Percentiles rank a stretch among this genome's conserved stretches.
Evolutionary conservation across 2,113 vertebrate species (phyloP).

Genomic region (Chaetodon trifascialis): DNA sequence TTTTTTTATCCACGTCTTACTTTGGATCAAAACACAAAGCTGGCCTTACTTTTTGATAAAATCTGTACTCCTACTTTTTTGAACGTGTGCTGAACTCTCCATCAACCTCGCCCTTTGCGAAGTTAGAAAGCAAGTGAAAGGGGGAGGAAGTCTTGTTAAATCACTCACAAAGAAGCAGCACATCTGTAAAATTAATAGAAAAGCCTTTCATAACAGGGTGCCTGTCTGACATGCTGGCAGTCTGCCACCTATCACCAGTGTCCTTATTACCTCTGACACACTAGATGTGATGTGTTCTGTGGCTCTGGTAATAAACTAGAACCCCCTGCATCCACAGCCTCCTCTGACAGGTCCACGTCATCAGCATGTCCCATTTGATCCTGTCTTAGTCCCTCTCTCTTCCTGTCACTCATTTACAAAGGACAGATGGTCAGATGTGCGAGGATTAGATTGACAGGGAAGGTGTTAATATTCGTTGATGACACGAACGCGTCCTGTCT

Average conservation of each 20-base stretch:
- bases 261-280: constrained; percentile 78
- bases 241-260: constrained; percentile 68
- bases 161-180: constrained; percentile 73
- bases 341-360: constrained; percentile 71
- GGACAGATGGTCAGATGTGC: constrained; percentile 56
- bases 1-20: background rate
- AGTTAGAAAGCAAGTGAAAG: constrained; percentile 19
- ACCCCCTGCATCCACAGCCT: constrained; percentile 56
- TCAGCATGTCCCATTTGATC: constrained; percentile 73
- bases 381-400: constrained; percentile 42
- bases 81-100: constrained; percentile 12
- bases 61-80: constrained; percentile 8
- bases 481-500: constrained; percentile 46
- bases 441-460: constrained; percentile 45
- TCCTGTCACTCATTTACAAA: constrained; percentile 52
- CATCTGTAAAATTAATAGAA: constrained; percentile 77
- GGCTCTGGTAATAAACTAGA: constrained; percentile 73
- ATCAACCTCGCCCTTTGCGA: constrained; percentile 35
- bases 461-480: constrained; percentile 67
- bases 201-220: constrained; percentile 74
- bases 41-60: constrained; percentile 10
- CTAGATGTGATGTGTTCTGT: constrained; percentile 73
- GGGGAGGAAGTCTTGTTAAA: constrained; percentile 57
- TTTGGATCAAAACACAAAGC: constrained; percentile 28
- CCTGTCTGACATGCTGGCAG: constrained; percentile 71